A percentile compares a stretch with the other conserved stretches of the same genome.
phyloP scores from a whole-genome alignment of 2,888 invertebrate genomes.

The Ariolimax columbianus region DNA sequence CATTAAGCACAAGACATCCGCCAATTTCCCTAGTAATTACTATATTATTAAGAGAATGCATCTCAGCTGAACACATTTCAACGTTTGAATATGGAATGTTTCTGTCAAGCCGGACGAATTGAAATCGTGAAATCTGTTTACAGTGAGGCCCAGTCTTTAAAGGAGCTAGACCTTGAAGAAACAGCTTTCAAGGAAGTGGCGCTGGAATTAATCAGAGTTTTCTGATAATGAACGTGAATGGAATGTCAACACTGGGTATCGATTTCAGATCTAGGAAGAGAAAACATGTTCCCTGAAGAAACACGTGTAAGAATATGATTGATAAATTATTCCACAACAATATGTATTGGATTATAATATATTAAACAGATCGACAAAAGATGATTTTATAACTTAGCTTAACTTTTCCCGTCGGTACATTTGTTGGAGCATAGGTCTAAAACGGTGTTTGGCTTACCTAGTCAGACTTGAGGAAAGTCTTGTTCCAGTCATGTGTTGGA shows the following conservation, averaged over 20 bases:
- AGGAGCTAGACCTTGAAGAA: background rate
- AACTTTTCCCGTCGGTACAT: too few species aligned
- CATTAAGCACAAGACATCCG: background rate
- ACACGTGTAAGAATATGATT: background rate
- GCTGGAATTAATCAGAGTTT: background rate
- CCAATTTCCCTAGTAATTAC: conserved; percentile 13
- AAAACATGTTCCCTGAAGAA: background rate
- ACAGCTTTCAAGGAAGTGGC: background rate
- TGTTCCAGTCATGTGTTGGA: too few species aligned
- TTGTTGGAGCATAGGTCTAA: too few species aligned
- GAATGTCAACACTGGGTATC: background rate
- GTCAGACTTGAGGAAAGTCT: too few species aligned
- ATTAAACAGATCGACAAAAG: background rate
- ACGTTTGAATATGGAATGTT: conserved; percentile 13
- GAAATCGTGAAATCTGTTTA: background rate
- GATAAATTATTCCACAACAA: background rate
- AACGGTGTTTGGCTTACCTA: too few species aligned
- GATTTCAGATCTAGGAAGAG: background rate
- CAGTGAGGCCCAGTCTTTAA: background rate
- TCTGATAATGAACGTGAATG: background rate
- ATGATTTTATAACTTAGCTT: too few species aligned
- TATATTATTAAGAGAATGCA: background rate
- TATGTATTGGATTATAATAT: background rate
- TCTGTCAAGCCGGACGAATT: background rate
- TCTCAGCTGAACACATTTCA: background rate